A percentile compares a stretch with the other conserved stretches of the same genome.
Conservation (phyloP, 2,113 vertebrate genomes). For the Prionailurus bengalensis region DNA sequence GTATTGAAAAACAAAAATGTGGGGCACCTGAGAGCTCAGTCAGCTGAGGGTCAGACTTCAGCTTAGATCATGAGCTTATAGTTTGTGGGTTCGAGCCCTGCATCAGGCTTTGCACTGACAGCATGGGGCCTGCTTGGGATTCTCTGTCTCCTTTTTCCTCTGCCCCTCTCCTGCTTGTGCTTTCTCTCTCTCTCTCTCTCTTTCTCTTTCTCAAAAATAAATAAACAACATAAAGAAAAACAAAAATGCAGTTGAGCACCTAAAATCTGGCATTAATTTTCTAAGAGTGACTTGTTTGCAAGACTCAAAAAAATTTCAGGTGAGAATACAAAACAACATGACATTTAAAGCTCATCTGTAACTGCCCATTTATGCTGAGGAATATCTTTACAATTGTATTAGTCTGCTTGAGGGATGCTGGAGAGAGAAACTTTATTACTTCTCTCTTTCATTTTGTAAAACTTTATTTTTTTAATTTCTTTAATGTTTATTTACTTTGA, state of each 20-base stretch:
- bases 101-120: too few species aligned
- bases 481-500: too few species aligned
- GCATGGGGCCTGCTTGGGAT: too few species aligned
- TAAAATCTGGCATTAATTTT: background rate
- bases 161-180: too few species aligned
- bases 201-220: too few species aligned
- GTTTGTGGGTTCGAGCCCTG: too few species aligned
- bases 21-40: too few species aligned
- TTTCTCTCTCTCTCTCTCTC: too few species aligned
- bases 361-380: background rate
- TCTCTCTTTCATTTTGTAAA: slow-evolving; percentile 29
- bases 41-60: too few species aligned
- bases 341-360: background rate
- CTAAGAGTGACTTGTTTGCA: background rate
- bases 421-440: slow-evolving; percentile 25
- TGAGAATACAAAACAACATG: background rate
- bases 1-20: background rate
- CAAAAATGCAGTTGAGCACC: background rate
- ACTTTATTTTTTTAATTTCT: background rate
- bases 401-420: background rate
- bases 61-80: too few species aligned
- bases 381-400: background rate
- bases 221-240: background rate
- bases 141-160: too few species aligned
- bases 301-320: background rate